Conservation (phyloP, 1,140 invertebrate genomes). For the Zelostemma sp. region DNA sequence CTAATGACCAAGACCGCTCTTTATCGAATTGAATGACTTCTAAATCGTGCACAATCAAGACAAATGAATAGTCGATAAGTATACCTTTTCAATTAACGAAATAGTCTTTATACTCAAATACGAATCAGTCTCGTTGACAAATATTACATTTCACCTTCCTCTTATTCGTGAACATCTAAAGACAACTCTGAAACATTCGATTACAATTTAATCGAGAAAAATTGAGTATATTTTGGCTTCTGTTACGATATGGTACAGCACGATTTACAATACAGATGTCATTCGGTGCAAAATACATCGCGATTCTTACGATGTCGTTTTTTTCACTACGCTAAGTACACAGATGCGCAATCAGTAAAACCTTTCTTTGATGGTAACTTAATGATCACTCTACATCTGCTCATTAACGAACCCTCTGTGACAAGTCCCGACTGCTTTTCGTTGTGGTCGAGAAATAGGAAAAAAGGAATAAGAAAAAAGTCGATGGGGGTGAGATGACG, state of each 20-base stretch:
- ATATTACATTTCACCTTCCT: no score
- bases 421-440: slow-evolving; percentile 55
- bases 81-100: slow-evolving; percentile 12
- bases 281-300: no score
- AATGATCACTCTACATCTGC: slow-evolving; percentile 61
- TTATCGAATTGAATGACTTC: slow-evolving; percentile 62
- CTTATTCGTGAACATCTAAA: no score
- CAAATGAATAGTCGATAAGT: slow-evolving; percentile 47
- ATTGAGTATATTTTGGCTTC: no score
- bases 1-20: slow-evolving; percentile 63
- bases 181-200: no score
- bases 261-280: no score
- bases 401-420: slow-evolving; percentile 64
- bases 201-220: no score
- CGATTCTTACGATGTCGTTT: no score
- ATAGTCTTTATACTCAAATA: background rate
- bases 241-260: no score
- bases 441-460: slow-evolving; percentile 46
- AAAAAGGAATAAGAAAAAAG: slow-evolving; percentile 37
- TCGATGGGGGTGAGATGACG: slow-evolving; percentile 45
- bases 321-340: background rate
- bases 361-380: slow-evolving; percentile 49
- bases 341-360: background rate
- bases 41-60: slow-evolving; percentile 41
- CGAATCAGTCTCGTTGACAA: no score